Base-by-base conservation (phyloP, 2,888 invertebrate genomes). In the Masnerella sp. region DNA sequence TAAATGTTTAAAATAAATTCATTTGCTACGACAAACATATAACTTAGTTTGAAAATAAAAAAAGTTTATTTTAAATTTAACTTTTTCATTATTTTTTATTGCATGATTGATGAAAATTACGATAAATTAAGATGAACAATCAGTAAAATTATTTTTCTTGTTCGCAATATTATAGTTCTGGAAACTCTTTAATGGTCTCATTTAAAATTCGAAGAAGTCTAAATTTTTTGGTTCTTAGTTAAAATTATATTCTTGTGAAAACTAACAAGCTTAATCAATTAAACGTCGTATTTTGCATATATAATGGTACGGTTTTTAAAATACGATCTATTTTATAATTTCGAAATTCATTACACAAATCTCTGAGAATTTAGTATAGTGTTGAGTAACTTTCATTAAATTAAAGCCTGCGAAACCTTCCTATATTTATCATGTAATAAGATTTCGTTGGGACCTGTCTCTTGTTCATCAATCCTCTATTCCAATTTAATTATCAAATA, bases 331-430 rank as follows among this genome's bases (percentile, higher is more conserved):
- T 42, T 30, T 22, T 42, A 42, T 20, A 22, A 17, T 14, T 28
- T 17, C n/a, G 7, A 4, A 47, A 47, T 47, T 47, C 28, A 22
- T 47, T 47, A 17, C 4, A 47, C 5, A 5, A 17, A 47, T 28
- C 17, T 30, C n/a, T 17, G 47, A n/a, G 17, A 30, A 22, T 30
- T 30, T 17, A 17, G 15, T 30, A 17, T n/a, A 30, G 47, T 5
- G 17, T 30, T 47, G 30, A 49, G 32, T 49, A 49, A 49, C 49
- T 32, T 49, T 45, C 49, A 49, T 49, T 34, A 18, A 49, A 49
- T 34, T 49, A 49, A 34, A 32, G 12, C 12, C 15, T 49, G 18
- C 20, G 20, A 34, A 47, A 47, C 11, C 15, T 17, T 2, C 5
- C n/a, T 30, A n/a, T 30, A 17, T 47, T 30, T 43, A 25, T 18